Conservation (phyloP, 2,888 invertebrate species). For the Tyria jacobaeae region DNA sequence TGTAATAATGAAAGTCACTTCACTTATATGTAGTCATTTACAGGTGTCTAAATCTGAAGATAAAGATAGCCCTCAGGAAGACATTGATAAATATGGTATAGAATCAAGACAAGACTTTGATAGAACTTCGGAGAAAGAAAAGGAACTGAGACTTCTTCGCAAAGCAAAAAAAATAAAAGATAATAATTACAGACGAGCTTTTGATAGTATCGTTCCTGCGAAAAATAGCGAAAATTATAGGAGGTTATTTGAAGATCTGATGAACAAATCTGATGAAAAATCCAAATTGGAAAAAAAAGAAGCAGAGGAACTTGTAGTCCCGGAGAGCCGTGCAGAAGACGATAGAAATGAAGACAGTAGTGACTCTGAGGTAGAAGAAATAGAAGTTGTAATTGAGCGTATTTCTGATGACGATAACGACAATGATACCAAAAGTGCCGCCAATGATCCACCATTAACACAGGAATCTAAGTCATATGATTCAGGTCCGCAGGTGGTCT, state of each 20-base stretch:
- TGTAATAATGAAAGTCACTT: no score
- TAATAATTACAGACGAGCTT: conserved; percentile 12
- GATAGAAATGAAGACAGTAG: not conserved
- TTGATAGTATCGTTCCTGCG: conserved; percentile 15
- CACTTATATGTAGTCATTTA: not conserved
- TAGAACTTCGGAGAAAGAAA: conserved; percentile 17
- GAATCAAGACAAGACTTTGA: conserved; percentile 17
- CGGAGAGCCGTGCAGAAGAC: not conserved
- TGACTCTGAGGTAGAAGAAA: conserved; percentile 22
- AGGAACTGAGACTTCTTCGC: conserved; percentile 12
- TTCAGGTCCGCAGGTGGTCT: not conserved
- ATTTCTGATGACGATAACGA: conserved; percentile 11
- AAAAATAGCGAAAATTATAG: conserved; percentile 15
- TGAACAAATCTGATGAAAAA: conserved; percentile 23
- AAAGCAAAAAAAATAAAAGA: conserved; percentile 17
- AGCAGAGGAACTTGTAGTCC: conserved; percentile 10
- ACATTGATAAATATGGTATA: conserved; percentile 13
- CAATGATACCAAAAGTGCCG: not conserved
- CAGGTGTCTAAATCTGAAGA: conserved; percentile 2
- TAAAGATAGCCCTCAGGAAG: conserved; percentile 10
- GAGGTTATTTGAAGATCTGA: conserved; percentile 26
- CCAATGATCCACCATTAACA: not conserved
- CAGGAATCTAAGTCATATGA: not conserved
- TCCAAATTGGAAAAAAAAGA: not conserved
- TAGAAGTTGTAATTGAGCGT: conserved; percentile 20